Conservation (phyloP, 1,140 invertebrate genomes). For the Sarcophaga peregrina region DNA sequence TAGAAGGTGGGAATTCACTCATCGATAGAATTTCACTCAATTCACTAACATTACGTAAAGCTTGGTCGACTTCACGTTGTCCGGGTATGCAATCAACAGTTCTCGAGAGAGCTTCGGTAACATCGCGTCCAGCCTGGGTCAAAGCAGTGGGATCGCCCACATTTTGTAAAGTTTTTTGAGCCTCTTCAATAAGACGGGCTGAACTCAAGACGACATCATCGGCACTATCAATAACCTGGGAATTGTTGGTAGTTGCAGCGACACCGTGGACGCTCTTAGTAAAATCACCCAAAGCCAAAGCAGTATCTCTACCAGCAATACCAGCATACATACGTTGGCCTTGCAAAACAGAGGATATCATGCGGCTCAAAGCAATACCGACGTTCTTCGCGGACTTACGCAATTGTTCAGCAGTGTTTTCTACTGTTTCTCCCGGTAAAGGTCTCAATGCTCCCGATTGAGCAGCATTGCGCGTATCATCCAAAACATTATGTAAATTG, state of each 20-base stretch:
- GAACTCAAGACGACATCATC: conserved; percentile 84
- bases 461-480: conserved; percentile 82
- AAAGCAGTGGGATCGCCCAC: conserved; percentile 71
- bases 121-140: conserved; percentile 72
- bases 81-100: conserved; percentile 87
- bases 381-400: conserved; percentile 75
- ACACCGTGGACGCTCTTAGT: conserved; percentile 80
- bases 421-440: conserved; percentile 87
- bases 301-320: conserved; percentile 83
- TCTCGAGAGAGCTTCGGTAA: conserved; percentile 62
- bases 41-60: conserved; percentile 83
- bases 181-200: conserved; percentile 81
- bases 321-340: conserved; percentile 87
- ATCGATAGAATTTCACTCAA: conserved; percentile 79
- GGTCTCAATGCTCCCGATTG: conserved; percentile 78
- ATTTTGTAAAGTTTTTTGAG: conserved; percentile 75
- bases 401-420: conserved; percentile 79
- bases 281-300: conserved; percentile 77
- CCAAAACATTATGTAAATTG: conserved; percentile 83
- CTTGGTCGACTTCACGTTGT: conserved; percentile 89
- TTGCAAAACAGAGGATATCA: conserved; percentile 86
- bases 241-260: conserved; percentile 70
- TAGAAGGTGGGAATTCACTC: conserved; percentile 77
- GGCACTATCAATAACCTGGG: conserved; percentile 73
- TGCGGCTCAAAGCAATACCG: conserved; percentile 77